Percentiles rank a stretch among this genome's conserved stretches.
These are phyloP conservation scores for Otolemur garnettii DNA, from an alignment of 2,113 vertebrate genomes.

Conservation along the genomic window DNA sequence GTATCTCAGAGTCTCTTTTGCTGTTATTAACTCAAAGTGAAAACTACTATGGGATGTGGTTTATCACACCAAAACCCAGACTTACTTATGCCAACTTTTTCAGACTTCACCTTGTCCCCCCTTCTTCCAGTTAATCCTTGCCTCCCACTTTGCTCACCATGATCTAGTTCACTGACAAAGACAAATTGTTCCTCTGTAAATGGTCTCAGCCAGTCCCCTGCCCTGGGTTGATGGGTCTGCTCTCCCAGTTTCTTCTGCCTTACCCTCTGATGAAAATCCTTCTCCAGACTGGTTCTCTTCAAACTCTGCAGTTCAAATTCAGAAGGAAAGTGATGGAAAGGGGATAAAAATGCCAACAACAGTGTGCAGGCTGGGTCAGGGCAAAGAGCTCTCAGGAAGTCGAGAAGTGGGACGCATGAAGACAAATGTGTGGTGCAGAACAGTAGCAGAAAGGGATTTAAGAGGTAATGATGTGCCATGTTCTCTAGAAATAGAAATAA, in stretches of 20 bases:
- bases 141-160: neutral
- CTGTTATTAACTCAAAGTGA: neutral
- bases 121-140: neutral
- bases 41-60: neutral
- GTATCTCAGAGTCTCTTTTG: neutral
- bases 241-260: neutral
- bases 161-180: neutral
- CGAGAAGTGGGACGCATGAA: neutral
- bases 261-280: neutral
- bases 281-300: neutral
- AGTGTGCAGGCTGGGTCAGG: neutral
- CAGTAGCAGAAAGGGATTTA: neutral
- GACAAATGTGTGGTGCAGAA: neutral
- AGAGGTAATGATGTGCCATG: no score
- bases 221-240: neutral
- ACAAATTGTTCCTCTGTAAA: neutral
- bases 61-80: conserved; percentile 6
- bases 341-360: neutral
- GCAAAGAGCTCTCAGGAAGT: neutral
- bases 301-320: neutral
- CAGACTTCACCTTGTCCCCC: neutral
- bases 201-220: neutral
- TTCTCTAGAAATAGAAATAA: neutral
- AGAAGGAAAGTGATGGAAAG: neutral
- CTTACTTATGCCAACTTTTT: neutral